These are phyloP conservation scores for Rousettus leschenaultii DNA, from an alignment of 2,113 vertebrate genomes.

Conservation along the genomic window DNA sequence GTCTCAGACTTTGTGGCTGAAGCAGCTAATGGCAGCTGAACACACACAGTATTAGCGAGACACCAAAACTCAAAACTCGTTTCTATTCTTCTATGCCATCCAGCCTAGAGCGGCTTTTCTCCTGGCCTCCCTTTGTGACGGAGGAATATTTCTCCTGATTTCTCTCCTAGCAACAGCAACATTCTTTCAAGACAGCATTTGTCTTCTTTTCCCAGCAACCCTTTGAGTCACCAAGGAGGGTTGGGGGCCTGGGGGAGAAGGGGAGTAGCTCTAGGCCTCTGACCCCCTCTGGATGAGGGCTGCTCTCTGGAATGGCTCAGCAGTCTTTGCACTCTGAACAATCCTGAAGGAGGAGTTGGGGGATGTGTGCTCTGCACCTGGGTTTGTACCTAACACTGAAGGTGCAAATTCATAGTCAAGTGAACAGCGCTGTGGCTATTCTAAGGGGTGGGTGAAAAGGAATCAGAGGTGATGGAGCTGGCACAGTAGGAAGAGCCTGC, in stretches of 20 bases:
- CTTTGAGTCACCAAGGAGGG: background rate
- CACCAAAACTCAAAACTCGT: background rate
- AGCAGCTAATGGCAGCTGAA: background rate
- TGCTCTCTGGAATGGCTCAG: background rate
- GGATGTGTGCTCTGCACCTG: background rate
- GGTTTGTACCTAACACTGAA: background rate
- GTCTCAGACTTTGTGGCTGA: background rate
- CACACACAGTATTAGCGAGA: background rate
- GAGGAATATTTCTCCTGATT: background rate
- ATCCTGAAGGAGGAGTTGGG: background rate
- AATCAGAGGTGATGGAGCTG: background rate
- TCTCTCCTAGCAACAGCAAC: slow-evolving; percentile 61
- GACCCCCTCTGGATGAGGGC: background rate
- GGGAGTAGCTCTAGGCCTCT: background rate
- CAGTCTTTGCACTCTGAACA: background rate
- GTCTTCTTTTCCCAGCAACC: background rate
- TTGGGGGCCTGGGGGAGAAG: background rate
- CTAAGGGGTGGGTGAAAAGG: background rate
- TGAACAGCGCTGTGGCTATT: background rate
- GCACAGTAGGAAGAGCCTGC: background rate
- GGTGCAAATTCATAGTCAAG: background rate
- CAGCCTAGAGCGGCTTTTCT: background rate
- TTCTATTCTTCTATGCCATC: background rate
- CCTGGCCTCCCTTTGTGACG: background rate
- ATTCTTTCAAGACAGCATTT: slow-evolving; percentile 8